A percentile compares a stretch with the other conserved stretches of the same genome.
Conservation (phyloP, 2,888 invertebrate genomes). For the Malthinus flaveolus region DNA sequence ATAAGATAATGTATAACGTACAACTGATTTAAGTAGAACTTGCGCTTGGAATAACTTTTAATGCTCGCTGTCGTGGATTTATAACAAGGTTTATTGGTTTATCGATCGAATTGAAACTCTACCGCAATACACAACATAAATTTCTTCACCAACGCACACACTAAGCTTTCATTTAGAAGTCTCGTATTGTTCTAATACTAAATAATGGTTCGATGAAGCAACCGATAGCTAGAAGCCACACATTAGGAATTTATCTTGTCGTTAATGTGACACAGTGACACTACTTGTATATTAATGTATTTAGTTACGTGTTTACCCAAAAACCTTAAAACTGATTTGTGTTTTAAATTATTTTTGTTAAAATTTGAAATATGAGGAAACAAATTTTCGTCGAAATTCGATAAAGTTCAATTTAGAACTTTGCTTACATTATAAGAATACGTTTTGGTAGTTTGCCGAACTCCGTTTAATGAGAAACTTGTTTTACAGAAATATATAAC, state of each 20-base stretch:
- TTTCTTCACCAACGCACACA: constrained; percentile 39
- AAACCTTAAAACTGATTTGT: no score
- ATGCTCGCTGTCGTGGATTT: constrained; percentile 36
- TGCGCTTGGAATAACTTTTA: no score
- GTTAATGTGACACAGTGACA: constrained; percentile 28
- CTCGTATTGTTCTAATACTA: constrained; percentile 43
- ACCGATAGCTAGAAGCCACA: constrained; percentile 41
- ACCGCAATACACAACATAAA: constrained; percentile 38
- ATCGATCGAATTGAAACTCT: constrained; percentile 37
- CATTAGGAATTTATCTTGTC: constrained; percentile 34
- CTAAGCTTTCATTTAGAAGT: constrained; percentile 37
- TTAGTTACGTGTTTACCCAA: no score
- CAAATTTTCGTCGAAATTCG: no score
- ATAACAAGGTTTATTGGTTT: constrained; percentile 40
- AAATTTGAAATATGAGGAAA: no score
- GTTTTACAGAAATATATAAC: no score
- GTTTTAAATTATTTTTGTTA: no score
- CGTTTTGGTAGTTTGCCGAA: no score
- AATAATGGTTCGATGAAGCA: constrained; percentile 45
- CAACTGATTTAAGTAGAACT: background rate
- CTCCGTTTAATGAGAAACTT: no score
- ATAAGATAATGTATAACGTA: background rate
- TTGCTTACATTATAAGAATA: no score
- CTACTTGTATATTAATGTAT: constrained; percentile 16
- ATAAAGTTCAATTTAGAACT: no score